Evolutionary conservation across 2,888 invertebrate species (phyloP), one percentile per base, ranked within the genome.

Genomic region (Carabus problematicus): DNA sequence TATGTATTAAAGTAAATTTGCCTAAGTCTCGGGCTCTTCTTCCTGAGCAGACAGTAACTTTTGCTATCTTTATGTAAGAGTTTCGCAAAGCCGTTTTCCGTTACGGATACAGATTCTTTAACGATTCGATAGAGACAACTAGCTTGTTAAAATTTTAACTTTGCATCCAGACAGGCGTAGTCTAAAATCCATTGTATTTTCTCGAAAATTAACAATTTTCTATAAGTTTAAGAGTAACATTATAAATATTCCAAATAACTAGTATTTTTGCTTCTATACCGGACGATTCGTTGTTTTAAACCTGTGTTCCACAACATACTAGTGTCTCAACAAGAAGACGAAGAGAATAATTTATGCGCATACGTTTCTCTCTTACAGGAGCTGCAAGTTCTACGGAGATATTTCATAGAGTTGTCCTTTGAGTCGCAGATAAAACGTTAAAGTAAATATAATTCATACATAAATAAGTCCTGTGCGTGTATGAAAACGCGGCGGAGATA

Each of bases 381-480:
- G 66, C 66, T 59, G 59, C 66, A 45, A 58, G 59, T 66, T 66
- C 49, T 66, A 58, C 60, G 60, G n/a, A 60, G 67, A 67, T 67
- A 67, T 67, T 67, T 66, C 66, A 67, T 67, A 67, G 52, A 67
- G 67, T 67, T 67, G 58, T 67, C 67, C 67, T 67, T 60, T 67
- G 67, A 67, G 67, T 67, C 67, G 52, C 67, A 67, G 67, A 67
- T 67, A 67, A 67, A 67, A 67, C 67, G 67, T 60, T 67, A 60
- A 67, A 67, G 67, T 67, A 67, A 67, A 67, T 60, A 67, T 67
- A 67, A 67, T 67, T 67, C 67, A 39, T 67, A 67, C 67, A 67
- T 67, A 67, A 67, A 67, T 60, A 67, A 43, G 59, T 66, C 66
- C 47, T 19, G 29, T 29, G 29, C 6, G 29, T 54, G 18, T 52